A percentile compares a stretch with the other conserved stretches of the same genome.
These are phyloP conservation scores for Monomorium pharaonis DNA, from an alignment of 1,140 invertebrate species.

Conservation along the genomic window DNA sequence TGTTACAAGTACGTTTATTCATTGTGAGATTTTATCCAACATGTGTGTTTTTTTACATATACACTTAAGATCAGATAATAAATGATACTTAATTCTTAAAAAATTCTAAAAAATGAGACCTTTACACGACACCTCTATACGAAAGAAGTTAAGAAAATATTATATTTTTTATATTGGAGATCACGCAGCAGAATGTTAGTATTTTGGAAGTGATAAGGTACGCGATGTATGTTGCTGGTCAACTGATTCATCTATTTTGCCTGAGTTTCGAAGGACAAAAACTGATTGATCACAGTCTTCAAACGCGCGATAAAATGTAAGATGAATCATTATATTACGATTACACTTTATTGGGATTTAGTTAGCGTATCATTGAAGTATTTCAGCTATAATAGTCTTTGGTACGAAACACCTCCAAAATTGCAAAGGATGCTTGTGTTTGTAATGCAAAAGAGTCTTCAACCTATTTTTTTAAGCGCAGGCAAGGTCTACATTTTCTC, in stretches of 20 bases:
- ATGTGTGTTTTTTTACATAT: neutral
- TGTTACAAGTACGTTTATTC: conserved; percentile 13
- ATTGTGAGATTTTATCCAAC: neutral
- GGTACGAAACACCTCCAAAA: conserved; percentile 17
- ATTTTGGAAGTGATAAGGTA: conserved; percentile 3
- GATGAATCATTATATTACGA: neutral
- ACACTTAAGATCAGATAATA: neutral
- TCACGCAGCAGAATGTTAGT: neutral
- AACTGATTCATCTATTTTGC: conserved; percentile 64
- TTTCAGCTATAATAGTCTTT: conserved; percentile 32
- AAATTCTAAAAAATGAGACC: neutral
- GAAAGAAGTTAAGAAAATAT: neutral
- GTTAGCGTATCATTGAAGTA: neutral
- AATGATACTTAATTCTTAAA: neutral
- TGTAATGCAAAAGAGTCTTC: conserved; percentile 24
- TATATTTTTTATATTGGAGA: neutral
- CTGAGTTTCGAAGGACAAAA: conserved; percentile 64
- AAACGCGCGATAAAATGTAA: conserved; percentile 52
- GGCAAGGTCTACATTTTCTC: conserved; percentile 30
- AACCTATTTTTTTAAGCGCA: conserved; percentile 22
- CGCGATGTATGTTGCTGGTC: conserved; percentile 29
- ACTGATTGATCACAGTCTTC: conserved; percentile 65
- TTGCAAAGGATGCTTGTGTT: conserved; percentile 11
- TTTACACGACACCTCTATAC: no score
- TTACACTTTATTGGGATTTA: neutral